Conservation (phyloP, 1,140 invertebrate species). For the Drosophila ohnishii region DNA sequence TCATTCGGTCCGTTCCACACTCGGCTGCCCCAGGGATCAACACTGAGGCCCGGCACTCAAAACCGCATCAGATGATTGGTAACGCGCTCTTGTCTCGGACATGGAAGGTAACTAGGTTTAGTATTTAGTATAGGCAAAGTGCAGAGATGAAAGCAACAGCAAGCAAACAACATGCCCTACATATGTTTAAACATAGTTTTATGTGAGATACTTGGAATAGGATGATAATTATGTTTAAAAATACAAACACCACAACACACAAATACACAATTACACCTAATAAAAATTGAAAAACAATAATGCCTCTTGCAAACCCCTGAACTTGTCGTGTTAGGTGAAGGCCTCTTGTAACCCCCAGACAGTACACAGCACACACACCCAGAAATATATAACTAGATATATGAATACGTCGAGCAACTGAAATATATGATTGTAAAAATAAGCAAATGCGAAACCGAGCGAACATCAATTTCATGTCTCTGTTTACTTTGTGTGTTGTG, state of each 20-base stretch:
- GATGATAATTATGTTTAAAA: slow-evolving; percentile 46
- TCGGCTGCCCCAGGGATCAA: too few species aligned
- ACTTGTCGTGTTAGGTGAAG: slow-evolving; percentile 8
- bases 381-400: slow-evolving; percentile 19
- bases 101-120: too few species aligned
- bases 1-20: too few species aligned
- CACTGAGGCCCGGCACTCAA: too few species aligned
- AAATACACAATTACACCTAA: slow-evolving; percentile 42
- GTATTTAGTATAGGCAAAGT: not conserved
- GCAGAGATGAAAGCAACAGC: slow-evolving; percentile 24
- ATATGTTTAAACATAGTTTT: slow-evolving; percentile 31
- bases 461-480: slow-evolving; percentile 22
- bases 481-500: slow-evolving; percentile 16
- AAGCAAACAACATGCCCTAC: slow-evolving; percentile 11
- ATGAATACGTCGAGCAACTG: slow-evolving; percentile 39
- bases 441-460: slow-evolving; percentile 30
- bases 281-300: slow-evolving; percentile 43
- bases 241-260: slow-evolving; percentile 51
- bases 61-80: too few species aligned
- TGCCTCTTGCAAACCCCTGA: slow-evolving; percentile 7
- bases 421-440: slow-evolving; percentile 54
- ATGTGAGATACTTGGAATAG: slow-evolving; percentile 59
- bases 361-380: slow-evolving; percentile 11
- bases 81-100: too few species aligned
- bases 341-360: slow-evolving; percentile 20